Evolutionary conservation across 2,797 vertebrate species (phyloP), one percentile per base, ranked within the genome.

Genomic region (Nannoperca australis): DNA sequence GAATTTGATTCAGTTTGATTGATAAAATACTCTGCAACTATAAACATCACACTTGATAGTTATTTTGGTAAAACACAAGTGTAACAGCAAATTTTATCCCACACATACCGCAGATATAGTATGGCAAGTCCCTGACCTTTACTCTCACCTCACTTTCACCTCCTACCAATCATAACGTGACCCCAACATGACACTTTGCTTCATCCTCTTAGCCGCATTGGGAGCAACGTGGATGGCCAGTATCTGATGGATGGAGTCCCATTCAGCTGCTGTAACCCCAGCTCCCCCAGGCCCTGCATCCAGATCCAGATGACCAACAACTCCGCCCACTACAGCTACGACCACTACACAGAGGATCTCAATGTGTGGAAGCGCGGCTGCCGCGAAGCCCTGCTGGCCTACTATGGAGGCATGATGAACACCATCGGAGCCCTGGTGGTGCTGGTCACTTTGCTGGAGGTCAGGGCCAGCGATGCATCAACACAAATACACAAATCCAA

Each of bases 221-320:
- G 97, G 90, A 99, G 98, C 94, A 99, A 99, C 0, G 97, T 99
- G 89, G 98, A 99, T 0, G 96, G 98, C 45, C 96, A 97, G 89
- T 99, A 97, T 89, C 92, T 99, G 94, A 96, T 99, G 94, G 97
- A 99, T 0, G 97, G 96, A 0, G 98, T 99, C 56, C 98, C 98
- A 0, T 99, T 99, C 94, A 99, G 98, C 94, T 99, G 98, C 95
- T 99, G 98, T 87, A 99, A 99, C 88, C 98, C 98, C 72, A 96
- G 86, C 91, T 99, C 98, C 0, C 98, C 98, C 0, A 90, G 98
- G 58, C 98, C 98, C 84, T 99, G 98, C 92, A 99, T 99, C 94
- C 98, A 98, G 92, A 60, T 81, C 65, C 97, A 99, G 94, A 95
- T 99, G 92, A 99, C 97, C 93, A 99, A 99, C 94, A 99, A 99